These are phyloP conservation scores for Caenorhabditis sinica DNA, from an alignment of 2,888 invertebrate genomes.

Conservation along the genomic window DNA sequence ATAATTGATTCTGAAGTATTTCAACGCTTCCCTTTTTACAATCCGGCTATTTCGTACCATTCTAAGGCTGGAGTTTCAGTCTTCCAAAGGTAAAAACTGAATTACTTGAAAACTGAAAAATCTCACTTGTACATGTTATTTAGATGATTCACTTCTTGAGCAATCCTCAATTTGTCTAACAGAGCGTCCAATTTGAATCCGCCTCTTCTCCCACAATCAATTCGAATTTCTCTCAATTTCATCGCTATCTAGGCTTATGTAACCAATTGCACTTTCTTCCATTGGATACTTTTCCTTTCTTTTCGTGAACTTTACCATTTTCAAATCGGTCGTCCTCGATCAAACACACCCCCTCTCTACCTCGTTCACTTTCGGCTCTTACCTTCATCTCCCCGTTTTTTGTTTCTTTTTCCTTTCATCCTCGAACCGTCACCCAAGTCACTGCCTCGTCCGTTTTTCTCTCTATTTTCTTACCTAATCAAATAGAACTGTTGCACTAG, in stretches of 20 bases:
- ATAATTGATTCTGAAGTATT: too few species aligned
- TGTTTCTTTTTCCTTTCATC: conserved; percentile 40
- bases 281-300: conserved; percentile 25
- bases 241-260: neutral
- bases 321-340: conserved; percentile 31
- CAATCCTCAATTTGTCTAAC: too few species aligned
- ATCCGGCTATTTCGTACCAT: too few species aligned
- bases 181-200: neutral
- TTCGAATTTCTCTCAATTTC: neutral
- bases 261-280: conserved; percentile 46
- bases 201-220: neutral
- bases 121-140: too few species aligned
- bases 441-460: conserved; percentile 1
- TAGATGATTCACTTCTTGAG: too few species aligned
- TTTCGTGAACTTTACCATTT: conserved; percentile 18
- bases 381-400: conserved; percentile 30
- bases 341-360: conserved; percentile 40
- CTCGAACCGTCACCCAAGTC: conserved; percentile 11
- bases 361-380: conserved; percentile 27
- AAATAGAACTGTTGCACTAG: conserved; percentile 31
- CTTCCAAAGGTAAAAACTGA: too few species aligned
- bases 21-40: too few species aligned
- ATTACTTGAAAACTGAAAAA: too few species aligned
- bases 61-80: too few species aligned
- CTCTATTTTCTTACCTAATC: conserved; percentile 16